These are phyloP conservation scores for Sphaerodactylus townsendi DNA, from an alignment of 2,113 vertebrate species.

Conservation along the genomic window DNA sequence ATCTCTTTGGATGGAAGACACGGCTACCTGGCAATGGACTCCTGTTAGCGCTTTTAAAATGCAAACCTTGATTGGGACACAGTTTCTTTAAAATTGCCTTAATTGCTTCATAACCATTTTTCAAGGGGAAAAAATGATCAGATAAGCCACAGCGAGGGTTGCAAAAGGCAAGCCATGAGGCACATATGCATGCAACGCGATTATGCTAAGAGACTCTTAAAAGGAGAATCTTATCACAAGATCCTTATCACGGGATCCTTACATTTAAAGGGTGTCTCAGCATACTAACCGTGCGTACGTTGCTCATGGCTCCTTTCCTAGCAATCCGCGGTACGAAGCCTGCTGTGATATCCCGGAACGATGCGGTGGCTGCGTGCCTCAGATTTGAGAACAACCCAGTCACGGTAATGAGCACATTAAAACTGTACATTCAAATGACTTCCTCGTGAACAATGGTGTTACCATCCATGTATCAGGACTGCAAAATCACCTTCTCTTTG, in stretches of 20 bases:
- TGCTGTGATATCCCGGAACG: not conserved
- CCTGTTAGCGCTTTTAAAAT: not conserved
- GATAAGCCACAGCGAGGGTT: not conserved
- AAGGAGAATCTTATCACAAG: not conserved
- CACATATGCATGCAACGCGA: not conserved
- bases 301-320: not conserved
- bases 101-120: not conserved
- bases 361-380: not conserved
- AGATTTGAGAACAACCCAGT: not conserved
- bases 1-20: not conserved
- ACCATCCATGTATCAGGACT: not conserved
- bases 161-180: constrained; percentile 1
- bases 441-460: not conserved
- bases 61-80: not conserved
- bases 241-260: not conserved
- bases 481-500: not conserved
- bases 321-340: not conserved
- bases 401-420: not conserved
- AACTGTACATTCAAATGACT: not conserved
- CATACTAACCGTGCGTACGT: not conserved
- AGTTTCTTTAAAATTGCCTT: not conserved
- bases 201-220: constrained; percentile 4
- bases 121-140: not conserved
- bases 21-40: not conserved
- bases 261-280: not conserved